phyloP scores from a whole-genome alignment of 2,888 invertebrate species.

The Chymomyza amoena region DNA sequence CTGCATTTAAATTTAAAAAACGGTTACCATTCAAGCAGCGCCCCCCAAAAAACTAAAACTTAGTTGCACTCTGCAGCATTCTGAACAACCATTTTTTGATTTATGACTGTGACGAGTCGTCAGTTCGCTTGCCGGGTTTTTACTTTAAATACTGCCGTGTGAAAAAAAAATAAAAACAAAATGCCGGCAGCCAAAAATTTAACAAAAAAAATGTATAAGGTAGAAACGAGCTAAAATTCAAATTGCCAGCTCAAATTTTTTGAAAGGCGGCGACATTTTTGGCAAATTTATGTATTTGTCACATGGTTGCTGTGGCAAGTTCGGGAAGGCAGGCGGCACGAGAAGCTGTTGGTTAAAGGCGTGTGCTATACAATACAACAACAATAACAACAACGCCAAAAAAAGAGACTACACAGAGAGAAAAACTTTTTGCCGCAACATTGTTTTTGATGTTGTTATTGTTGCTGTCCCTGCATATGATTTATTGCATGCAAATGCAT shows the following conservation, averaged over 20 bases:
- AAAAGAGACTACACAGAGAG: slow-evolving; percentile 26
- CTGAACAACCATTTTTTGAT: slow-evolving; percentile 32
- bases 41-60: slow-evolving; percentile 3
- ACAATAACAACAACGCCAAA: not conserved
- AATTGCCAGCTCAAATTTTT: slow-evolving; percentile 71
- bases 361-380: slow-evolving; percentile 24
- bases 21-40: slow-evolving; percentile 33
- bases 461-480: slow-evolving; percentile 72
- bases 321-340: not conserved
- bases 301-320: slow-evolving; percentile 24
- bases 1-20: slow-evolving; percentile 22
- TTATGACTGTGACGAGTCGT: slow-evolving; percentile 44
- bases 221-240: slow-evolving; percentile 52
- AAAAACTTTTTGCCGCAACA: slow-evolving; percentile 60
- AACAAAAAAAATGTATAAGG: slow-evolving; percentile 1
- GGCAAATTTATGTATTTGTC: slow-evolving; percentile 76
- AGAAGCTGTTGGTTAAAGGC: slow-evolving; percentile 16
- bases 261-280: slow-evolving; percentile 75
- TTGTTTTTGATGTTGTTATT: slow-evolving; percentile 56
- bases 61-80: not conserved
- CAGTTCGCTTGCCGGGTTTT: slow-evolving; percentile 30
- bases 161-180: slow-evolving; percentile 3
- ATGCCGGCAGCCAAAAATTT: not conserved
- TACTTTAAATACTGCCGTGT: slow-evolving; percentile 32
- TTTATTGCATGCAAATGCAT: slow-evolving; percentile 70